Conservation (phyloP, 2,888 invertebrate species). For the Timandra comae region DNA sequence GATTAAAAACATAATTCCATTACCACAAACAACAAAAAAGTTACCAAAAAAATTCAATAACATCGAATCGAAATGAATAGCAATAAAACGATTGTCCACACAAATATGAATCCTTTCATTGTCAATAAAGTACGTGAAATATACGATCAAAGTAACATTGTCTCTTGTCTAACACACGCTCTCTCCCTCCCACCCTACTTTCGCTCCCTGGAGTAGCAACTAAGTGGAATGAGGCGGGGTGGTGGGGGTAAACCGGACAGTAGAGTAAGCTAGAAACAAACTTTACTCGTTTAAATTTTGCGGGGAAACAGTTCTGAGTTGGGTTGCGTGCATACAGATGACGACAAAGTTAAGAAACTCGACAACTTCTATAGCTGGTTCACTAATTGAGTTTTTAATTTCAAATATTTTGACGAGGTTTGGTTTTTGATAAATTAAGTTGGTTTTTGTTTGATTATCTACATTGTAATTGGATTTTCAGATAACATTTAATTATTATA, state of each 20-base stretch:
- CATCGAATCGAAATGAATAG: too few species aligned
- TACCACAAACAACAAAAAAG: too few species aligned
- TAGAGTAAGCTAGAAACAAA: constrained; percentile 65
- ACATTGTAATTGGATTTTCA: too few species aligned
- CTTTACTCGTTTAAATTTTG: constrained; percentile 76
- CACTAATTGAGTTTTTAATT: constrained; percentile 51
- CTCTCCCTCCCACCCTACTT: constrained; percentile 31
- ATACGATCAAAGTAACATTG: constrained; percentile 46
- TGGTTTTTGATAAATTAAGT: too few species aligned
- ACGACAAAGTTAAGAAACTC: constrained; percentile 51
- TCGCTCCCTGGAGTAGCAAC: constrained; percentile 11
- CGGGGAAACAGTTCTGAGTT: constrained; percentile 52
- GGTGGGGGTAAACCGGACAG: constrained; percentile 48
- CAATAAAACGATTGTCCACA: too few species aligned
- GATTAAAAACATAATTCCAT: too few species aligned
- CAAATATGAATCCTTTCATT: constrained; percentile 26
- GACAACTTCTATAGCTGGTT: constrained; percentile 46
- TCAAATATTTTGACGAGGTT: too few species aligned
- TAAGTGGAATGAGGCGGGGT: constrained; percentile 15
- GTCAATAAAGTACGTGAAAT: constrained; percentile 38
- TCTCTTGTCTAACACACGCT: constrained; percentile 50
- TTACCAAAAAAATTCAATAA: too few species aligned
- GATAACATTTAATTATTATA: too few species aligned
- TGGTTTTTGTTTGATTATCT: too few species aligned
- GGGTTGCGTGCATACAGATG: constrained; percentile 55